Percentiles rank a stretch among this genome's conserved stretches.
These are phyloP conservation scores for Serrognathus titanus DNA, from an alignment of 2,888 invertebrate species.

Conservation along the genomic window DNA sequence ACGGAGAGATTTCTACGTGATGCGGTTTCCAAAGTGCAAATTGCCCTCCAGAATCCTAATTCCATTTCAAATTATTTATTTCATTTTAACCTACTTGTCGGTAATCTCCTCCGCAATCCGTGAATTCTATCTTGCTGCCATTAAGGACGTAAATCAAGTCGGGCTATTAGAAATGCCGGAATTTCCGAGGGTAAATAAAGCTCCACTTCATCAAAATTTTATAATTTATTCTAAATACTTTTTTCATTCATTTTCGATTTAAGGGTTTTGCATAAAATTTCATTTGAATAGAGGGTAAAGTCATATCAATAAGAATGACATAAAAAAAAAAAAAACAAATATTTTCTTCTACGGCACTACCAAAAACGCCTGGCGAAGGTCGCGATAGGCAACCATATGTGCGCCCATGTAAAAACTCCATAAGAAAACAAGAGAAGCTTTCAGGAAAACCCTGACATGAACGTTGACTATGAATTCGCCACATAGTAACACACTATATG, in stretches of 20 bases:
- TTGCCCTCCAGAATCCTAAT: slow-evolving; percentile 39
- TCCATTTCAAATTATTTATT: slow-evolving; percentile 42
- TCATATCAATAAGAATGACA: too few relatives aligned
- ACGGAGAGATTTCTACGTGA: slow-evolving; percentile 51
- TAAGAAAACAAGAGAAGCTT: too few relatives aligned
- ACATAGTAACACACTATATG: background rate
- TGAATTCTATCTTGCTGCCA: background rate
- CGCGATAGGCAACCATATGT: too few relatives aligned
- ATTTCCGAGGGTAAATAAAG: background rate
- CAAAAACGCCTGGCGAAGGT: too few relatives aligned
- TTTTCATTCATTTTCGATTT: too few relatives aligned
- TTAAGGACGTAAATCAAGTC: background rate
- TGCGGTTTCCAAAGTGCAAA: slow-evolving; percentile 49
- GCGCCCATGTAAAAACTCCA: too few relatives aligned
- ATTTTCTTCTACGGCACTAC: too few relatives aligned
- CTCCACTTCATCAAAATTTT: background rate
- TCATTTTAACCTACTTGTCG: slow-evolving; percentile 39
- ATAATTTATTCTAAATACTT: too few relatives aligned
- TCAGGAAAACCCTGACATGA: too few relatives aligned
- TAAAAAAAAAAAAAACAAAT: too few relatives aligned
- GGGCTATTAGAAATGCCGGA: background rate
- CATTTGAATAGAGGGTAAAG: too few relatives aligned
- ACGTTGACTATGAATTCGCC: background rate
- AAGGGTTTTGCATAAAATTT: too few relatives aligned
- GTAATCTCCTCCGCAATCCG: slow-evolving; percentile 12